Percentiles rank a stretch among this genome's conserved stretches.
Conservation (phyloP, 2,888 invertebrate species). For the Drosophila infuscata region DNA sequence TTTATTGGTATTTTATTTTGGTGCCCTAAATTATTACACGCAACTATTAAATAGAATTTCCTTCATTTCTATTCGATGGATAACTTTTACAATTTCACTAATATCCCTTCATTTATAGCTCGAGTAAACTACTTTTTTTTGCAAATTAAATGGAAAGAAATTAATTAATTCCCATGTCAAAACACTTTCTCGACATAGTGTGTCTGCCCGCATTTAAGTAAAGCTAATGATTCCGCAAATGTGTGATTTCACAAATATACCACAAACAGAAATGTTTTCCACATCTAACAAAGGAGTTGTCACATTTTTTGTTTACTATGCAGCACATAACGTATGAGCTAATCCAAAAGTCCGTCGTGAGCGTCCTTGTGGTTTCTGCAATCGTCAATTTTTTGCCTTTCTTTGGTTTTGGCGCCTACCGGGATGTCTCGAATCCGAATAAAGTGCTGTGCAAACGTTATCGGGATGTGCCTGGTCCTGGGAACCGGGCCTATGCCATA, state of each 20-base stretch:
- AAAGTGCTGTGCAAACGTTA: conserved; percentile 88
- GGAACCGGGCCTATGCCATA: conserved; percentile 91
- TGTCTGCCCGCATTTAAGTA: neutral
- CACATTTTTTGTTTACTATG: neutral
- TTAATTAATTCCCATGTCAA: neutral
- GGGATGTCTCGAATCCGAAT: conserved; percentile 85
- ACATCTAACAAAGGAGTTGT: neutral
- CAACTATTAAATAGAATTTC: neutral
- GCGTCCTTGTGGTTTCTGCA: conserved; percentile 89
- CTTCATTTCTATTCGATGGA: neutral
- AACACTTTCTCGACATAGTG: neutral
- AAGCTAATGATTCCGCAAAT: neutral
- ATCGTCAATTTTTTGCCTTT: conserved; percentile 91
- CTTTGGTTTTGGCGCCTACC: conserved; percentile 90
- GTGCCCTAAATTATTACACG: neutral
- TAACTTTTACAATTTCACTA: neutral
- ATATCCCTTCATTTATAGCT: neutral
- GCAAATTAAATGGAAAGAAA: neutral
- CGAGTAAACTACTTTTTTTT: neutral
- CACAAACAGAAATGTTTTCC: neutral
- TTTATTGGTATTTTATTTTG: neutral
- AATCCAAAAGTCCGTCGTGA: conserved; percentile 89
- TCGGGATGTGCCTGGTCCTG: conserved; percentile 88
- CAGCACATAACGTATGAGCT: conserved; percentile 92
- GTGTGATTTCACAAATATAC: neutral